A percentile compares a stretch with the other conserved stretches of the same genome.
Evolutionary conservation across 2,113 vertebrate species (phyloP).

Genomic region (Varanus salvator): DNA sequence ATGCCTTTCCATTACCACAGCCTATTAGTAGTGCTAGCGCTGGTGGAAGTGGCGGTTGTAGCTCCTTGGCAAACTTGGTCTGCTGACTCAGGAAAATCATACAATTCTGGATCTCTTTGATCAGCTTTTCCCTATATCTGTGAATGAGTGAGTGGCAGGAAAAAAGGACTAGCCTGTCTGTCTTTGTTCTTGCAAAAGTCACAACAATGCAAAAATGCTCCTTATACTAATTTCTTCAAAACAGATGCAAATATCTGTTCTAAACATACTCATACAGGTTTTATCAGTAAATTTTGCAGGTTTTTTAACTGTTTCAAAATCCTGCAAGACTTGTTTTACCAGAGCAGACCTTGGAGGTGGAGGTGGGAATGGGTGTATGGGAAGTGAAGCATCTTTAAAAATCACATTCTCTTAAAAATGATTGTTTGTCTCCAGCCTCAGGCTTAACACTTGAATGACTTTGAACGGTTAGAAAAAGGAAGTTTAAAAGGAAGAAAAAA

Average conservation of each 20-base stretch:
- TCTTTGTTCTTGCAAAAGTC: constrained; percentile 22
- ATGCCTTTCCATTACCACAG: constrained; percentile 58
- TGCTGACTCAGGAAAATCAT: constrained; percentile 61
- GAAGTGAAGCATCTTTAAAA: not conserved
- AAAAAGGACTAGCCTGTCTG: constrained; percentile 8
- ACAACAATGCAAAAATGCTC: rapidly evolving
- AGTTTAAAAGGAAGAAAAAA: not conserved
- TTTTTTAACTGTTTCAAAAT: not conserved
- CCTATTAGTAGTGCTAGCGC: constrained; percentile 40
- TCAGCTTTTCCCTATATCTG: not conserved
- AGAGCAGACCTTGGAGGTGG: not conserved
- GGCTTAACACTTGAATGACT: not conserved
- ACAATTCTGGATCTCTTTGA: not conserved
- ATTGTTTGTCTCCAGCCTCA: not conserved
- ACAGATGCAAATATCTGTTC: not conserved
- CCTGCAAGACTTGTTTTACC: not conserved
- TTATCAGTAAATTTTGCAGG: not conserved
- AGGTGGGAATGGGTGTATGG: not conserved
- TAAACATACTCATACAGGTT: too few relatives aligned
- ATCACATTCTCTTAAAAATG: not conserved
- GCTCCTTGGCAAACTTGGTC: not conserved
- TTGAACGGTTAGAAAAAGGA: not conserved
- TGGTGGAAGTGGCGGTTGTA: constrained; percentile 30
- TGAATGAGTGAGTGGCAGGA: constrained; percentile 12
- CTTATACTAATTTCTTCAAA: not conserved